Base-by-base conservation (phyloP, 2,113 vertebrate species). In the Morone chrysops region DNA sequence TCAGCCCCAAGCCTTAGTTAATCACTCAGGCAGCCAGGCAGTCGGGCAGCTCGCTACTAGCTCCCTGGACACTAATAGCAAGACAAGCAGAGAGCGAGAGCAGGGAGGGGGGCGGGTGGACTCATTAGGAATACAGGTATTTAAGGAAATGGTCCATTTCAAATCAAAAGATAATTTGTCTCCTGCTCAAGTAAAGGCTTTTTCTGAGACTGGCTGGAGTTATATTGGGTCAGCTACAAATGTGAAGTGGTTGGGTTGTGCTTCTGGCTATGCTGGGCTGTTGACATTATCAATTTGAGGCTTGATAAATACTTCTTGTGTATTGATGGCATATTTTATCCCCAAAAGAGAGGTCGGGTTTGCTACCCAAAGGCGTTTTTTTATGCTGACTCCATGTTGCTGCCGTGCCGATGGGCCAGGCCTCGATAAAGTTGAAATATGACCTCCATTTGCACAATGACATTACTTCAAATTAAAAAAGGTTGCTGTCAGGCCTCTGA, bases 121-220 rank as follows among this genome's bases (percentile, higher is more conserved):
- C 94, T 96, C 94, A 90, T 96, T 95, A 95, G 90, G 87, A 94
- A 93, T 92, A 90, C 94, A 94, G 94, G 94, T 96, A 95, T 95
- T 95, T 95, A 95, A 95, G 91, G 93, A 95, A 96, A 95, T 88
- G 89, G 93, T 95, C 95, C 85, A 89, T 94, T 95, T 93, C 90
- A 87, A 92, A 95, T 93, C 90, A 94, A 94, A 94, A 90, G 90
- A 93, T 94, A 83, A 94, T 96, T 96, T 94, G 93, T 95, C 94
- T 94, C 81, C 59, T n/a, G 65, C 68, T 78, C 70, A 70, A 89
- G 82, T 71, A 79, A 81, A 66, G 75, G 65, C 53, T 86, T 82
- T 79, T 67, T 78, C 63, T 60, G 61, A 87, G 80, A 75, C 76
- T 86, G 83, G 61, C 81, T 72, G 85, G 45, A 80, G 80, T 75